Evolutionary conservation across 2,797 vertebrate genomes (phyloP).

Genomic region (Hapalemur alaotrensis): DNA sequence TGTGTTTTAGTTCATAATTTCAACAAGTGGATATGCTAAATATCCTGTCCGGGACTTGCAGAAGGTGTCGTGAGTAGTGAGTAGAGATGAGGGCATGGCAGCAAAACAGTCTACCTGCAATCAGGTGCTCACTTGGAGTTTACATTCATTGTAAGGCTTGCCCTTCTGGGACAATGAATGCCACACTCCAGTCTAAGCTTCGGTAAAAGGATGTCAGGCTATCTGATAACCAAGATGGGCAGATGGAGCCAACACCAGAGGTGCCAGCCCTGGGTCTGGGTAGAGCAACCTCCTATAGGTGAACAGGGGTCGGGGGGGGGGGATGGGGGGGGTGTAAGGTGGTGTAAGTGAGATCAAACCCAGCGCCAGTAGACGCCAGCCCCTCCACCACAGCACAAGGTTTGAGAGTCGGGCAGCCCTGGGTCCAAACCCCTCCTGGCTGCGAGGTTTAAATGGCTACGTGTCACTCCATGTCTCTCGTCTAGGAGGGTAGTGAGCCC

Average conservation of each 20-base stretch:
- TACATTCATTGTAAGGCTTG: too few relatives aligned
- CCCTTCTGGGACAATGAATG: too few relatives aligned
- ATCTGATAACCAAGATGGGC: too few relatives aligned
- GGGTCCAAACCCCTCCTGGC: background rate
- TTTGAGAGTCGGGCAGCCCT: background rate
- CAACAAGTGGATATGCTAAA: background rate
- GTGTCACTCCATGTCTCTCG: fast-evolving
- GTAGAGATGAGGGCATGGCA: background rate
- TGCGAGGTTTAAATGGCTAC: fast-evolving
- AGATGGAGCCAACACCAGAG: too few relatives aligned
- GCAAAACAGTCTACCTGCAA: background rate
- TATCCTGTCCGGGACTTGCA: background rate
- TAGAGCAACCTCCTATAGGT: too few relatives aligned
- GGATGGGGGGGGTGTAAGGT: background rate
- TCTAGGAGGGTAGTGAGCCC: background rate
- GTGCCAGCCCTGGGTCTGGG: too few relatives aligned
- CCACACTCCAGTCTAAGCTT: too few relatives aligned
- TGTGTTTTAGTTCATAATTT: background rate
- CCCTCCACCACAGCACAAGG: background rate
- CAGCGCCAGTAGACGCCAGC: background rate
- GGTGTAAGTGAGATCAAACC: too few relatives aligned
- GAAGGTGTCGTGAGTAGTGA: fast-evolving
- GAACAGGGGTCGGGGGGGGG: too few relatives aligned
- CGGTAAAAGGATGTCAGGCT: too few relatives aligned
- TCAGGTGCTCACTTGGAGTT: background rate